These are phyloP conservation scores for Lamellibrachia columna DNA, from an alignment of 2,888 invertebrate genomes.

Conservation along the genomic window DNA sequence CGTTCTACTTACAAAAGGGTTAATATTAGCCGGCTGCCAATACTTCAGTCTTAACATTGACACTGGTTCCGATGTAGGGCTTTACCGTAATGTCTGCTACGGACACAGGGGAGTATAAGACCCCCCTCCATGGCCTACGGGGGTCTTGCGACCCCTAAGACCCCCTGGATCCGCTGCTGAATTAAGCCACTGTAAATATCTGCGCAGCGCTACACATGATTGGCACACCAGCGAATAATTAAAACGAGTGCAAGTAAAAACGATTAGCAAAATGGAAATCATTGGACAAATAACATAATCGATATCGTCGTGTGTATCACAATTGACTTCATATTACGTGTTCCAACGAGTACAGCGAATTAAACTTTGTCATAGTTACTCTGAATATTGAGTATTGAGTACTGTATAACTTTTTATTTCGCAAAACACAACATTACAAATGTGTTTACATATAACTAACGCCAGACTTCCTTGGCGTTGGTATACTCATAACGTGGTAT, in stretches of 20 bases:
- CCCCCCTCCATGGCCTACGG: too few species aligned
- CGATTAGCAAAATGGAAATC: neutral
- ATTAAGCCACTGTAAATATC: neutral
- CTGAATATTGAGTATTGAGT: neutral
- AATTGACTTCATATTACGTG: neutral
- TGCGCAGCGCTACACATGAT: neutral
- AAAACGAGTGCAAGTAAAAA: neutral
- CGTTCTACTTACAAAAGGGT: too few species aligned
- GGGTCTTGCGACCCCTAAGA: too few species aligned
- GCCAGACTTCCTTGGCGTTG: neutral
- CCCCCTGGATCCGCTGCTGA: too few species aligned
- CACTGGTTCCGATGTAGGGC: too few species aligned
- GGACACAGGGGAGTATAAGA: too few species aligned
- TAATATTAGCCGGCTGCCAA: too few species aligned
- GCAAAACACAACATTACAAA: too few species aligned
- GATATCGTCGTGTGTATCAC: neutral
- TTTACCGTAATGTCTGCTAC: too few species aligned
- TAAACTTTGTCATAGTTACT: neutral
- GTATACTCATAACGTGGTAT: neutral
- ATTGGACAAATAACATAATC: neutral
- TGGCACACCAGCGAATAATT: neutral
- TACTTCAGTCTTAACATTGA: too few species aligned
- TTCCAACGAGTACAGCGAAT: neutral
- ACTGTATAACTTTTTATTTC: neutral
- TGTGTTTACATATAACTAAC: neutral